Conservation (phyloP, 2,113 vertebrate species). For the Barbus barbus region DNA sequence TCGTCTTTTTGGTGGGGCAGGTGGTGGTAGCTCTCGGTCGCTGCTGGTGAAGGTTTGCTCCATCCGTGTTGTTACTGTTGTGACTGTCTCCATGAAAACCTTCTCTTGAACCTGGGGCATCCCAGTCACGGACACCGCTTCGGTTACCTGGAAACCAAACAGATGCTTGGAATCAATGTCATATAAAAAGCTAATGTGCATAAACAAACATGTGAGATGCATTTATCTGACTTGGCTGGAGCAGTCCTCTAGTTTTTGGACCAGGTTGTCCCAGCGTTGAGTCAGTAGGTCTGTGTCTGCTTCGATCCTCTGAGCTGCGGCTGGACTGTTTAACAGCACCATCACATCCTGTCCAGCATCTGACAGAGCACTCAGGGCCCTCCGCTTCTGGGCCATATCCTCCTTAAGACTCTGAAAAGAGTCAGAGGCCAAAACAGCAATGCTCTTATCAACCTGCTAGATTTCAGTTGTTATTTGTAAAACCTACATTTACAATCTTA, state of each 20-base stretch:
- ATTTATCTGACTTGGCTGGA: constrained; percentile 85
- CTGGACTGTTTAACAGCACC: constrained; percentile 77
- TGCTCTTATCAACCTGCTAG: neutral
- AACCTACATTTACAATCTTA: too few relatives aligned
- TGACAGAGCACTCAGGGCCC: constrained; percentile 84
- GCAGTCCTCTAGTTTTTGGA: constrained; percentile 92
- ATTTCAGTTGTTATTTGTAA: neutral
- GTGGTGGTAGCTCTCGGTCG: constrained; percentile 79
- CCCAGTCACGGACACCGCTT: constrained; percentile 81
- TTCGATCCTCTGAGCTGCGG: constrained; percentile 78
- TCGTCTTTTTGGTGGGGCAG: constrained; percentile 86
- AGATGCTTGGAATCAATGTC: neutral
- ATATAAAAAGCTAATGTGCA: neutral
- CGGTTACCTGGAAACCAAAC: constrained; percentile 79
- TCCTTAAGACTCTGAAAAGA: constrained; percentile 87
- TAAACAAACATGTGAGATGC: neutral
- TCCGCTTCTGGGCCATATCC: constrained; percentile 92
- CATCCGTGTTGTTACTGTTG: constrained; percentile 61
- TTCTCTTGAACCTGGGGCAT: constrained; percentile 77
- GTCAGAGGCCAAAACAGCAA: neutral
- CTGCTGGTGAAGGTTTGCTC: constrained; percentile 58
- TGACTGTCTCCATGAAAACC: constrained; percentile 67
- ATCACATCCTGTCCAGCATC: constrained; percentile 88
- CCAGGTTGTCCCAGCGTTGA: constrained; percentile 92
- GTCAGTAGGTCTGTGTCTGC: constrained; percentile 85